phyloP scores from a whole-genome alignment of 2,797 vertebrate species.

The Coluber constrictor region DNA sequence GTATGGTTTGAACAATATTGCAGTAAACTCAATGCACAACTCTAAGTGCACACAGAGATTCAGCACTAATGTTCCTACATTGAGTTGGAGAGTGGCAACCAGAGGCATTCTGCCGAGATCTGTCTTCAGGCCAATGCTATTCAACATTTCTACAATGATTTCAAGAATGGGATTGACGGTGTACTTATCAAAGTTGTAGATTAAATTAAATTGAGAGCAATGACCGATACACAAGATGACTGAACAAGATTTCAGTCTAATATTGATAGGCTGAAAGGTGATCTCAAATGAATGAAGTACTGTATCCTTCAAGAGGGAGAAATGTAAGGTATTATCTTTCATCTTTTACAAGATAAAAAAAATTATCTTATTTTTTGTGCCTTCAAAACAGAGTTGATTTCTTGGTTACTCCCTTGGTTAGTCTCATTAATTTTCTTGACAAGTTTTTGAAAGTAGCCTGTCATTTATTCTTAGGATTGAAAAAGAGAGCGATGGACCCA shows the following conservation, averaged over 20 bases:
- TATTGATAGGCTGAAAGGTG: background rate
- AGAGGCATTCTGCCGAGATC: no score
- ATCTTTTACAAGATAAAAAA: no score
- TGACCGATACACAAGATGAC: background rate
- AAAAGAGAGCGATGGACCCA: background rate
- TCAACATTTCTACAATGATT: background rate
- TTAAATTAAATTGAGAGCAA: background rate
- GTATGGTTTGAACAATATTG: no score
- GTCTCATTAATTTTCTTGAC: background rate
- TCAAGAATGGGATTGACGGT: no score
- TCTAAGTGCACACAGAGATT: no score
- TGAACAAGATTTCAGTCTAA: background rate
- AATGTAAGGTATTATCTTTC: background rate
- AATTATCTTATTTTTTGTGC: background rate
- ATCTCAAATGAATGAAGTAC: background rate
- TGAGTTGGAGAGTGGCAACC: no score
- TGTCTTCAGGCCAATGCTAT: no score
- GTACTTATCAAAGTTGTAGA: no score
- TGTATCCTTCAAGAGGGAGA: background rate
- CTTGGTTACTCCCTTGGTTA: background rate
- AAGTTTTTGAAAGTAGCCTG: background rate
- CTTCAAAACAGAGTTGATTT: background rate
- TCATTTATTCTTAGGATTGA: background rate
- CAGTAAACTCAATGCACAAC: no score
- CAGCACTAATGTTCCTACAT: no score